Percentiles rank a stretch among this genome's conserved stretches.
Conservation (phyloP, 2,113 vertebrate genomes). For the Mohoua ochrocephala region DNA sequence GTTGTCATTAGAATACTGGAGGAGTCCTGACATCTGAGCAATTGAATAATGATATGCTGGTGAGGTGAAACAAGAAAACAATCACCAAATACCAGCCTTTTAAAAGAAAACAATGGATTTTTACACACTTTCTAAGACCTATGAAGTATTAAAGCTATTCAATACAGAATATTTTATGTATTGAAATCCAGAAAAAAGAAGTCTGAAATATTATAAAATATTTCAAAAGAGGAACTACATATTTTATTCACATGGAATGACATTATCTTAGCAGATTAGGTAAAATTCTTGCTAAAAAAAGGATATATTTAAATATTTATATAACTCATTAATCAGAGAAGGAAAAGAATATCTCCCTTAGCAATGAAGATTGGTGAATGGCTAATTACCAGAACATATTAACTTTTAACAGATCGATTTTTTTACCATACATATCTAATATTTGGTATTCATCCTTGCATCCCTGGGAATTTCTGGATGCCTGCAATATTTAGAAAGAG, state of each 20-base stretch:
- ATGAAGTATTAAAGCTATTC: not conserved
- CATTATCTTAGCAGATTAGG: not conserved
- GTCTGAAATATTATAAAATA: not conserved
- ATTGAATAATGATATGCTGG: not conserved
- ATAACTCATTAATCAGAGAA: not conserved
- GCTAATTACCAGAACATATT: not conserved
- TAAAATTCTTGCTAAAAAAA: not conserved
- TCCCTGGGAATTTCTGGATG: not conserved
- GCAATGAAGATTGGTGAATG: not conserved
- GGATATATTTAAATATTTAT: slow-evolving; percentile 10
- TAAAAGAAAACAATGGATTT: not conserved
- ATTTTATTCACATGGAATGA: not conserved
- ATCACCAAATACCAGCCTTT: not conserved
- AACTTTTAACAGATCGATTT: not conserved
- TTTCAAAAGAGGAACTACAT: not conserved
- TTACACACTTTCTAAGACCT: not conserved
- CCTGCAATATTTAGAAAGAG: not conserved
- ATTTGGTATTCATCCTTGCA: not conserved
- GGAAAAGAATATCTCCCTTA: not conserved
- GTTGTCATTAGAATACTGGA: not conserved
- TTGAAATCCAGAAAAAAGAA: not conserved
- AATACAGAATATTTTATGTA: not conserved
- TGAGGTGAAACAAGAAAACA: not conserved
- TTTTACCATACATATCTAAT: not conserved
- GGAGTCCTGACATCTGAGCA: not conserved